A percentile compares a stretch with the other conserved stretches of the same genome.
phyloP scores from a whole-genome alignment of 2,113 vertebrate genomes.

The Phainopepla nitens region DNA sequence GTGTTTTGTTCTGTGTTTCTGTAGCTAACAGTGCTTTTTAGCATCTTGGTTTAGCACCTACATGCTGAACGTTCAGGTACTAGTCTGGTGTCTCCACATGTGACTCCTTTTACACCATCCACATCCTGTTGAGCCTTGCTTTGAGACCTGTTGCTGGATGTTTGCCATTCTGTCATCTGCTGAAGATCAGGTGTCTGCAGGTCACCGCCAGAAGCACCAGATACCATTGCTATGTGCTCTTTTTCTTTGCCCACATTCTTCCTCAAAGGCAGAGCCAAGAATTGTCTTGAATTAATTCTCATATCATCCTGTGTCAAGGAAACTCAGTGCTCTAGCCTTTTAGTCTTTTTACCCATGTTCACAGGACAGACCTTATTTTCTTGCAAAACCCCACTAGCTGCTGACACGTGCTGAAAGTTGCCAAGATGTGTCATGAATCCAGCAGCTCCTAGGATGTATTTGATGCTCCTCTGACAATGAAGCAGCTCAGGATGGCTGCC shows the following conservation, averaged over 20 bases:
- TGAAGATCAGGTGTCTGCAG: neutral
- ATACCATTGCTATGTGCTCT: neutral
- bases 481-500: neutral
- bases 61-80: neutral
- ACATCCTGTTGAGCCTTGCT: neutral
- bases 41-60: neutral
- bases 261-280: neutral
- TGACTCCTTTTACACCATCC: neutral
- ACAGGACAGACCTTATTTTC: neutral
- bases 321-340: neutral
- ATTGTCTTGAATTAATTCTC: neutral
- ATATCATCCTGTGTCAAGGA: neutral
- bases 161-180: neutral
- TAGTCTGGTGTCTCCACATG: rapidly evolving
- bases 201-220: neutral
- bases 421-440: neutral
- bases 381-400: neutral
- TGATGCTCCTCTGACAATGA: neutral
- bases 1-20: neutral
- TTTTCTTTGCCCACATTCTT: neutral
- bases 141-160: neutral
- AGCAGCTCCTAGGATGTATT: neutral
- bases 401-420: neutral
- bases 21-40: neutral
- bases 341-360: neutral